phyloP scores from a whole-genome alignment of 2,888 invertebrate genomes.

The Mylabris sibirica region DNA sequence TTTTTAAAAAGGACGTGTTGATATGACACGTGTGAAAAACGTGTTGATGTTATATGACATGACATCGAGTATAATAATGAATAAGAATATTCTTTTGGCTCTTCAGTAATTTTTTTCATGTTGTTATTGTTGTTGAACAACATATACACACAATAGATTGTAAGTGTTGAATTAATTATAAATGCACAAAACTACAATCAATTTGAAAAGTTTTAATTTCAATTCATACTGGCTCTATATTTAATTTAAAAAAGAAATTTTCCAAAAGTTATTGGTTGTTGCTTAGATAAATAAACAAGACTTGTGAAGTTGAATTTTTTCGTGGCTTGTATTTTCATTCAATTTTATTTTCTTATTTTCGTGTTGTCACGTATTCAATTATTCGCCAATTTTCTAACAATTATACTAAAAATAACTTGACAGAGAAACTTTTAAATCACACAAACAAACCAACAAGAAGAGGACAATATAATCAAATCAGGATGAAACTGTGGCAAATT shows the following conservation, averaged over 20 bases:
- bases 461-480: no score
- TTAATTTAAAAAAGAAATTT: no score
- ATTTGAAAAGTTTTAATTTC: neutral
- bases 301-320: neutral
- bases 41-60: neutral
- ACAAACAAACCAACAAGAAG: no score
- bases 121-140: neutral
- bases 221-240: no score
- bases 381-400: neutral
- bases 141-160: neutral
- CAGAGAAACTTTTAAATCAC: no score
- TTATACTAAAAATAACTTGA: neutral
- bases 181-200: neutral
- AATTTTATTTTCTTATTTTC: neutral
- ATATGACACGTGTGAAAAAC: constrained; percentile 7
- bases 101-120: neutral
- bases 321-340: neutral
- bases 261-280: neutral
- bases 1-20: neutral
- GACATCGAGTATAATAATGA: constrained; percentile 3
- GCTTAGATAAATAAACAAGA: neutral
- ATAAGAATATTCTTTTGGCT: neutral
- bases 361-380: neutral
- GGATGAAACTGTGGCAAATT: no score
- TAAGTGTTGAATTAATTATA: neutral